Conservation (phyloP, 2,888 invertebrate genomes). For the Nudaria mundana region DNA sequence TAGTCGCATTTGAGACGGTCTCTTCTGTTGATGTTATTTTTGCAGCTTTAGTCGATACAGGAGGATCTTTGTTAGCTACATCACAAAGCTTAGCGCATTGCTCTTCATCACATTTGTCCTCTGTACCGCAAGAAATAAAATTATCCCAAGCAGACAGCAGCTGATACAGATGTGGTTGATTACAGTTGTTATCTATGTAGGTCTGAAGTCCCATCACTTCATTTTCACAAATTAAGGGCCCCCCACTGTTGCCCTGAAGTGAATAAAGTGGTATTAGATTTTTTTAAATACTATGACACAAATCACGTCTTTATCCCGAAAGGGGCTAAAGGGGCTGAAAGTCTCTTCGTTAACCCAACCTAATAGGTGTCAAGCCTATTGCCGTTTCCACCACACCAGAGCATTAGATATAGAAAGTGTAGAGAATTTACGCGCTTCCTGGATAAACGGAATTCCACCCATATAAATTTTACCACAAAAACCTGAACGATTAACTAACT, state of each 20-base stretch:
- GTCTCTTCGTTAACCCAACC: no score
- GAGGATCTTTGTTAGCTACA: conserved; percentile 52
- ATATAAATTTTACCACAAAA: no score
- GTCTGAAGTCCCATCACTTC: conserved; percentile 62
- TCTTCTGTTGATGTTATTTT: conserved; percentile 2
- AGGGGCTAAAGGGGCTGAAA: no score
- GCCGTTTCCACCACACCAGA: no score
- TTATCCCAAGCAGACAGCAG: conserved; percentile 53
- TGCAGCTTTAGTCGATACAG: background rate
- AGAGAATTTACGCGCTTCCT: no score
- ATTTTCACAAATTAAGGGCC: conserved; percentile 62
- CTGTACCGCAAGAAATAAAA: conserved; percentile 56
- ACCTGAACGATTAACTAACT: background rate
- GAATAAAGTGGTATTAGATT: conserved; percentile 2
- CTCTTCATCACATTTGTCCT: conserved; percentile 51
- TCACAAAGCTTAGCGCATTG: conserved; percentile 49
- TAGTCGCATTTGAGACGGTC: conserved; percentile 3
- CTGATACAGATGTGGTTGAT: conserved; percentile 63
- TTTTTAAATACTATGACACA: no score
- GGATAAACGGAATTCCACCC: no score
- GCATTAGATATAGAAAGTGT: no score
- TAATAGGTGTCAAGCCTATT: no score
- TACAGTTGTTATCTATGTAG: conserved; percentile 59
- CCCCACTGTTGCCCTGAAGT: conserved; percentile 64
- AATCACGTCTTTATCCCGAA: no score